Percentiles rank a stretch among this genome's conserved stretches.
These are phyloP conservation scores for Xenus cinereus DNA, from an alignment of 2,113 vertebrate species.

Conservation along the genomic window DNA sequence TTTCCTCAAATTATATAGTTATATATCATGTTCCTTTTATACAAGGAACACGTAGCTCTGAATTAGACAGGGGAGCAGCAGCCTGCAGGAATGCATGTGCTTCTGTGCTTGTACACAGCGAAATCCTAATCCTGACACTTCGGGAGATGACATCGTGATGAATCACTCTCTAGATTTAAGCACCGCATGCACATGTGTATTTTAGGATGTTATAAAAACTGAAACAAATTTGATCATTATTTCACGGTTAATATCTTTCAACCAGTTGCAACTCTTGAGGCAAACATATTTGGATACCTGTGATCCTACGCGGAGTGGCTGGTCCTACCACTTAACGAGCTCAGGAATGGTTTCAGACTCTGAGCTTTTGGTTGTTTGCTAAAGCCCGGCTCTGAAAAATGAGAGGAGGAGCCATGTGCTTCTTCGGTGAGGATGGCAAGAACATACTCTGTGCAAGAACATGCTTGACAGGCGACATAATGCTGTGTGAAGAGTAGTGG, in stretches of 20 bases:
- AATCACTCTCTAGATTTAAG: neutral
- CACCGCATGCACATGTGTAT: neutral
- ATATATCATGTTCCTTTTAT: neutral
- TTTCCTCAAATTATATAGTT: neutral
- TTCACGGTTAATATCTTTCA: neutral
- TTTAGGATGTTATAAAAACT: neutral
- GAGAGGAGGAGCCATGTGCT: neutral
- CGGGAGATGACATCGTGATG: slow-evolving; percentile 5
- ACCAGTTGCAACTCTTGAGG: neutral
- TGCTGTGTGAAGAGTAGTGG: neutral
- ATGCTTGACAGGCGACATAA: neutral
- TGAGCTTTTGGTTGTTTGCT: neutral
- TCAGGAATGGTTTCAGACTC: neutral
- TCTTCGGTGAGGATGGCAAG: neutral
- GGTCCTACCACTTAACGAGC: neutral
- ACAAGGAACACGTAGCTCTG: neutral
- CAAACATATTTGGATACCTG: neutral
- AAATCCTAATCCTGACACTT: neutral
- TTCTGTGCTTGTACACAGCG: neutral
- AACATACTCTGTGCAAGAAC: neutral
- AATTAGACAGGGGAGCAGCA: neutral
- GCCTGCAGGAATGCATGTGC: neutral
- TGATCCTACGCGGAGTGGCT: neutral
- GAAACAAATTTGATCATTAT: neutral
- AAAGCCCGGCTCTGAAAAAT: neutral